Conservation (phyloP, 2,113 vertebrate species). For the Mellivora capensis region DNA sequence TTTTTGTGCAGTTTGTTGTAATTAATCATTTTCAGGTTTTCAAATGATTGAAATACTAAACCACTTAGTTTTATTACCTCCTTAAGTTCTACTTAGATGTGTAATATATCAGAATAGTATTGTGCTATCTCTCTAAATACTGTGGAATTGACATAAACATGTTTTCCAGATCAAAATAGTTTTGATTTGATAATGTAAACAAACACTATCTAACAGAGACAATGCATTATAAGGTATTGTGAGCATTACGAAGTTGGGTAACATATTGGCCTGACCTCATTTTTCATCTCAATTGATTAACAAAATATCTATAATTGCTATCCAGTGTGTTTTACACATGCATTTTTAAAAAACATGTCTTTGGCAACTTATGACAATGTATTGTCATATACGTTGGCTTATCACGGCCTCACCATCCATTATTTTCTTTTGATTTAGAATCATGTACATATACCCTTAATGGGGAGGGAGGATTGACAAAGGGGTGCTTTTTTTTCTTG, state of each 20-base stretch:
- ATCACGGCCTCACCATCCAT: rapidly evolving
- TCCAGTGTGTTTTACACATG: not conserved
- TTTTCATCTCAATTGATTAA: not conserved
- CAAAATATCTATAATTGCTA: not conserved
- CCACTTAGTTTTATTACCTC: not conserved
- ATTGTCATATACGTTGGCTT: not conserved
- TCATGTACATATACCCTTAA: not conserved
- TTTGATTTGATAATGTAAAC: not conserved
- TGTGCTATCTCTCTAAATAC: not conserved
- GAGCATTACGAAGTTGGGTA: not conserved
- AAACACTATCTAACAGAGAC: not conserved
- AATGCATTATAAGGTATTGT: not conserved
- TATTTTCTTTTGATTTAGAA: not conserved
- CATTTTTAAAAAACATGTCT: not conserved
- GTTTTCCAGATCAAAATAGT: not conserved
- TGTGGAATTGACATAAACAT: not conserved
- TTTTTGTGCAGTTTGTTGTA: not conserved
- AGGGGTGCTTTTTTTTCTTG: rapidly evolving
- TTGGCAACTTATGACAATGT: not conserved
- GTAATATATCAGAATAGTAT: not conserved
- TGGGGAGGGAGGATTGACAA: not conserved
- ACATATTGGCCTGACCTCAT: not conserved
- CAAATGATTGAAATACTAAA: not conserved
- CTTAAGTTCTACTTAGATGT: not conserved
- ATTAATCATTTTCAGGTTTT: not conserved